phyloP scores from a whole-genome alignment of 2,888 invertebrate species.

The Lathronympha strigana region DNA sequence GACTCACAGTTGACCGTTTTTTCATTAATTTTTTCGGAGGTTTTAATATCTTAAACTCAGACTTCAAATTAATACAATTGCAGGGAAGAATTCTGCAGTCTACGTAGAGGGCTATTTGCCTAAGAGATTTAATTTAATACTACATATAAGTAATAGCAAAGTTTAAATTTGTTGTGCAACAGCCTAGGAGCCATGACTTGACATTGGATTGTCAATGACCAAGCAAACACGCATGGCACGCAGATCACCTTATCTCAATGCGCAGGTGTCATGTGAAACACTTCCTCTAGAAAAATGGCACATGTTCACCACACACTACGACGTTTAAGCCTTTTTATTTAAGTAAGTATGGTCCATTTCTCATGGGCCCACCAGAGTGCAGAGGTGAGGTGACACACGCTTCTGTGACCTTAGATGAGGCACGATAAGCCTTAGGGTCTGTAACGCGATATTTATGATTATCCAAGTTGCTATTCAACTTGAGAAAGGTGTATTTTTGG shows the following conservation, averaged over 20 bases:
- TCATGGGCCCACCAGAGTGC: constrained; percentile 26
- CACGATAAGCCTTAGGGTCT: constrained; percentile 25
- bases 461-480: not conserved
- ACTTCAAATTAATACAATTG: too few relatives aligned
- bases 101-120: too few relatives aligned
- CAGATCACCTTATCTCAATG: constrained; percentile 8
- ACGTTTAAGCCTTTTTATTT: constrained; percentile 1
- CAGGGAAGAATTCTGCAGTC: too few relatives aligned
- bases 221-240: constrained; percentile 24
- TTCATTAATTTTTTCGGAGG: too few relatives aligned
- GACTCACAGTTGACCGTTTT: too few relatives aligned
- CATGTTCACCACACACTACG: not conserved
- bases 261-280: constrained; percentile 18
- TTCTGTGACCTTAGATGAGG: constrained; percentile 31
- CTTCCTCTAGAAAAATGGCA: not conserved
- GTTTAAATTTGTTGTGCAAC: not conserved
- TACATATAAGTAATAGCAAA: not conserved
- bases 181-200: constrained; percentile 9
- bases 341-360: constrained; percentile 12
- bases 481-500: not conserved
- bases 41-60: too few relatives aligned
- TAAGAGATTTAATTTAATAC: too few relatives aligned
- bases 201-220: constrained; percentile 20
- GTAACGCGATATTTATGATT: constrained; percentile 22
- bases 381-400: constrained; percentile 11